Base-by-base conservation (phyloP, 2,797 vertebrate species). In the Cossypha polioptera region DNA sequence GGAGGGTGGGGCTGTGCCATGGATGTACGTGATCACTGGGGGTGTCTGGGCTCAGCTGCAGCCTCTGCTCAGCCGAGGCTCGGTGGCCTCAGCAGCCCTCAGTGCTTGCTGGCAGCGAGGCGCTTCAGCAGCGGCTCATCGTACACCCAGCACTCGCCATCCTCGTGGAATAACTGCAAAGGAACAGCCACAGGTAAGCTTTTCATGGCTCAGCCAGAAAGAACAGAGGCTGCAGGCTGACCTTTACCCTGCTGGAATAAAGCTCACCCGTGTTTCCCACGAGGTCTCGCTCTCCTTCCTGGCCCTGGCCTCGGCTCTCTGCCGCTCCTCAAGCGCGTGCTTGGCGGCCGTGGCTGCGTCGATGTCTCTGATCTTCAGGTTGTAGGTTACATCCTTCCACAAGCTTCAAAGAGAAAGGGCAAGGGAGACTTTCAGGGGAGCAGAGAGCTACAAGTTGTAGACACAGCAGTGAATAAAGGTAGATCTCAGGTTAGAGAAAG, bases 71-170 rank as follows among this genome's bases (percentile, higher is more conserved):
- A 94, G 93, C 91, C 96, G 33, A 82, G 98, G 98, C 98, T 98
- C 97, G 38, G 71, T 24, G 94, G 26, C 43, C 72, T 9, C 21
- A 6, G 45, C 61, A 42, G 35, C 82, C 4, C 50, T 98, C 97
- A 99, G 80, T 98, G 98, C 97, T 98, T 98, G 93, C 97, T 98
- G 90, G 98, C 98, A 92, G 97, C 98, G 43, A 98, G 97, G 97
- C 99, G 98, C 96, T 99, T 99, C 97, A 99, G 88, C 80, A 99
- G 98, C 10, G 99, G 99, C 94, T 99, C 99, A 4, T 99, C 99
- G 6, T 99, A 99, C 74, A 99, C 98, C 99, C 99, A 99, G 97
- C 99, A 99, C 96, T 99, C 99, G 28, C 99, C 99, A 10, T 99
- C 99, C 97, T 99, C 99, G 3, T 99, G 99, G 98, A 99, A 99